These are phyloP conservation scores for Excalfactoria chinensis DNA, from an alignment of 2,113 vertebrate genomes.

Conservation along the genomic window DNA sequence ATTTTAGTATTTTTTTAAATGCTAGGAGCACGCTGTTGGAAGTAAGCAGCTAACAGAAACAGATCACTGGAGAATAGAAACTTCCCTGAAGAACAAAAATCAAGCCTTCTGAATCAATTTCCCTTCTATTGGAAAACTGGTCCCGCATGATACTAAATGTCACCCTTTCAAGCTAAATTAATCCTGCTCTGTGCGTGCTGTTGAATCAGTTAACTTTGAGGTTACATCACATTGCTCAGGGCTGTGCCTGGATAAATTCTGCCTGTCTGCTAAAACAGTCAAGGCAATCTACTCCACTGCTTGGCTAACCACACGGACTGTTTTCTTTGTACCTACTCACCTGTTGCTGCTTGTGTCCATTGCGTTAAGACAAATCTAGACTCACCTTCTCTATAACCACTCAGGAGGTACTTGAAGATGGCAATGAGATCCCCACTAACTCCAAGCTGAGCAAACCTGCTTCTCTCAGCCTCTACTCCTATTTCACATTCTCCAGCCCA, in stretches of 20 bases:
- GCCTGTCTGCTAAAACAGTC: background rate
- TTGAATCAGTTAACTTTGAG: accelerated
- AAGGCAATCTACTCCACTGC: background rate
- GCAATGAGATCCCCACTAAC: background rate
- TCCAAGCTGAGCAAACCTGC: background rate
- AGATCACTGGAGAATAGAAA: background rate
- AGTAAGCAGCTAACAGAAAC: background rate
- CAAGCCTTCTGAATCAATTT: background rate
- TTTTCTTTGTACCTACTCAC: background rate
- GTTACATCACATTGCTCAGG: background rate
- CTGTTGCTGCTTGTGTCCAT: background rate
- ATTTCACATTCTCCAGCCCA: background rate
- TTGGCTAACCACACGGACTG: background rate
- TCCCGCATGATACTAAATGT: background rate
- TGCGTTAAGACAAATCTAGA: background rate
- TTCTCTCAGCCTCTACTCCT: background rate
- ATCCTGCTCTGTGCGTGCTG: background rate
- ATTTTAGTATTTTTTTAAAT: background rate
- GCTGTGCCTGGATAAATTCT: background rate
- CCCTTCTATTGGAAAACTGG: background rate
- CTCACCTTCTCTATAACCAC: background rate
- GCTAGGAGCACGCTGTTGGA: background rate
- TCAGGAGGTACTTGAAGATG: background rate
- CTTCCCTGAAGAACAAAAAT: background rate
- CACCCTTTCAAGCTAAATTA: background rate